These are phyloP conservation scores for Protosalanx chinensis DNA, from an alignment of 2,797 vertebrate species.

Conservation along the genomic window DNA sequence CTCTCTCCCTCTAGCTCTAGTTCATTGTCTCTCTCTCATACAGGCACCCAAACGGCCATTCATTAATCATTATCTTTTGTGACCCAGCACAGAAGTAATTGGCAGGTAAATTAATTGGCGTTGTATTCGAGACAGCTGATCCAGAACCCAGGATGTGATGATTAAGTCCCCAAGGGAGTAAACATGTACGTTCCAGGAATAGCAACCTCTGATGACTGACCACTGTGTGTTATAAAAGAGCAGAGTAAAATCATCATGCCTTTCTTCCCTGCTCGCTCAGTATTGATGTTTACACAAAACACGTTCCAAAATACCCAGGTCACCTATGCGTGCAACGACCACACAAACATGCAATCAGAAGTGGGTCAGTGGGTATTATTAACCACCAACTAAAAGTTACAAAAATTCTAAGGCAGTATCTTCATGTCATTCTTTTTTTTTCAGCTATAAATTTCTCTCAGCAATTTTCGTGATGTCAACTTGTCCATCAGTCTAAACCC, in stretches of 20 bases:
- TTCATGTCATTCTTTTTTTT: background rate
- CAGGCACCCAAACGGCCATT: slow-evolving; percentile 13
- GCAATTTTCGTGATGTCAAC: background rate
- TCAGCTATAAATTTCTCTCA: background rate
- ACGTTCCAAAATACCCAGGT: background rate
- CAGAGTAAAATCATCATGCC: background rate
- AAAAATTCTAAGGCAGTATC: background rate
- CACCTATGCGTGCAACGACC: background rate
- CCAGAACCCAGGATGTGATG: background rate
- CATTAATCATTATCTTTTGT: slow-evolving; percentile 35
- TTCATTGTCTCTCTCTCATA: background rate
- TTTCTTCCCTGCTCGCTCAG: background rate
- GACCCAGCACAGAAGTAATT: slow-evolving; percentile 37
- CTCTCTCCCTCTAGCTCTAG: no score
- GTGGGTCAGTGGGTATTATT: background rate
- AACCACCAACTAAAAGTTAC: background rate
- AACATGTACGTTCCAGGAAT: background rate
- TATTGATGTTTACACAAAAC: background rate
- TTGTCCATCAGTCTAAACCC: background rate
- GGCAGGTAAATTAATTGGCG: slow-evolving; percentile 50
- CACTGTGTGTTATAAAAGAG: background rate
- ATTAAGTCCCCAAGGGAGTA: background rate
- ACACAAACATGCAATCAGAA: background rate
- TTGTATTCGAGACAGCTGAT: slow-evolving; percentile 5
- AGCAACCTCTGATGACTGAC: background rate